phyloP scores from a whole-genome alignment of 2,888 invertebrate genomes.

The Lithophane ornitopus region DNA sequence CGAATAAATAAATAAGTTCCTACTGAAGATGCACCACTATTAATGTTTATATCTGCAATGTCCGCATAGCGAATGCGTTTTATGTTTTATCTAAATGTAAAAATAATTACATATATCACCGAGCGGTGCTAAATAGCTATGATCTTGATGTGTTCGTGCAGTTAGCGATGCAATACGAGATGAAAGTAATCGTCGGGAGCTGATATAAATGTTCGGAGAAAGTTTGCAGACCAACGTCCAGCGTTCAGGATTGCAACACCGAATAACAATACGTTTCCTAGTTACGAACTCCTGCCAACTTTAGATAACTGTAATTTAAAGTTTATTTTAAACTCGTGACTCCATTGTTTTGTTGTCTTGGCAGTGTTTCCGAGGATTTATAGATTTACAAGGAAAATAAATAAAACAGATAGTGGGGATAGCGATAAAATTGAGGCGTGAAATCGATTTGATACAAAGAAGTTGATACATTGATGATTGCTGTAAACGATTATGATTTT shows the following conservation, averaged over 20 bases:
- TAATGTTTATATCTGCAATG: conserved; percentile 35
- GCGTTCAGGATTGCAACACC: conserved; percentile 70
- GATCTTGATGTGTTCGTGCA: conserved; percentile 45
- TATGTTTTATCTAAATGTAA: conserved; percentile 39
- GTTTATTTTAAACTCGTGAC: conserved; percentile 53
- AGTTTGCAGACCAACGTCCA: conserved; percentile 66
- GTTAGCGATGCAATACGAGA: conserved; percentile 59
- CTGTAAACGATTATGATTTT: not conserved
- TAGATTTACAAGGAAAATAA: conserved; percentile 6
- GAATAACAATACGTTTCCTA: conserved; percentile 72
- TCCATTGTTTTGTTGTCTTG: conserved; percentile 42
- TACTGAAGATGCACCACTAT: conserved; percentile 27
- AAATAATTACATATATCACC: conserved; percentile 49
- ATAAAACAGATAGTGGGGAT: not conserved
- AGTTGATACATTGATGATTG: not conserved
- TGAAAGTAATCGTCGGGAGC: conserved; percentile 65
- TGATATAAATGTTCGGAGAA: conserved; percentile 71
- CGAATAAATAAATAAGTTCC: conserved; percentile 23
- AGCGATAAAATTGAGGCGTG: not conserved
- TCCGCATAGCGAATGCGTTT: conserved; percentile 24
- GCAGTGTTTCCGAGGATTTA: conserved; percentile 2
- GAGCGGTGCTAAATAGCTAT: conserved; percentile 43
- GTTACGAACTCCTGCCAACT: conserved; percentile 70
- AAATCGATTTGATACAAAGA: not conserved
- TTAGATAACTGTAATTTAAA: conserved; percentile 70